Base-by-base conservation (phyloP, 2,113 vertebrate species). In the Nicator chloris region DNA sequence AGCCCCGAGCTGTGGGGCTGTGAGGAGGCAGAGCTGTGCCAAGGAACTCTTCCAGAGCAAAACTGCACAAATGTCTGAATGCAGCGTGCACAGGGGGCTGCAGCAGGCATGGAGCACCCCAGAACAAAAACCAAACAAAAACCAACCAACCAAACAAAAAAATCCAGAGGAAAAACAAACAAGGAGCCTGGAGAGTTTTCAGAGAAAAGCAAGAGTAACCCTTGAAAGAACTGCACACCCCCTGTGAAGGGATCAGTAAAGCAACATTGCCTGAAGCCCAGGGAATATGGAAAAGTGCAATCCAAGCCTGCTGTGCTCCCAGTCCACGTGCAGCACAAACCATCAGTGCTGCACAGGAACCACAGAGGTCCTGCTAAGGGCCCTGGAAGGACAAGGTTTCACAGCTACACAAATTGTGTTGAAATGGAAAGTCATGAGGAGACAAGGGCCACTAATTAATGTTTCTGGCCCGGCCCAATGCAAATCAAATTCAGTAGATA, bases 131-230 rank as follows among this genome's bases (percentile, higher is more conserved):
- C 42, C n/a, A 13, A 28, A 31, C 65, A 75, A 60, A 60, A 18
- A 54, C 17, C 56, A 45, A 39, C 4, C n/a, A n/a, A n/a, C n/a
- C n/a, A 56, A 70, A 54, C 37, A 40, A 72, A 85, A 78, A 76
- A 40, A 26, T 26, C 31, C 80, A 73, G 59, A 90, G 71, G 82
- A 37, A 95, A 95, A 93, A 81, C 71, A 96, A 96, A 95, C 90
- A 95, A 70, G 75, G 44, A n/a, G 64, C 60, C 56, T 88, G 92
- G 82, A 86, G 11, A 17, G 68, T 64, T 92, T 93, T 90, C 92
- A 90, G 85, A 96, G 79, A 82, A 90, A 96, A 87, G 33, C 60
- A 59, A 78, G 44, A 90, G 63, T 93, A 94, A 96, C 60, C 79
- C 93, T 68, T 94, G 69, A 24, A 51, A 77, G 79, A 85, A 61